These are phyloP conservation scores for Trichogramma dendrolimi DNA, from an alignment of 2,888 invertebrate species.

Conservation along the genomic window DNA sequence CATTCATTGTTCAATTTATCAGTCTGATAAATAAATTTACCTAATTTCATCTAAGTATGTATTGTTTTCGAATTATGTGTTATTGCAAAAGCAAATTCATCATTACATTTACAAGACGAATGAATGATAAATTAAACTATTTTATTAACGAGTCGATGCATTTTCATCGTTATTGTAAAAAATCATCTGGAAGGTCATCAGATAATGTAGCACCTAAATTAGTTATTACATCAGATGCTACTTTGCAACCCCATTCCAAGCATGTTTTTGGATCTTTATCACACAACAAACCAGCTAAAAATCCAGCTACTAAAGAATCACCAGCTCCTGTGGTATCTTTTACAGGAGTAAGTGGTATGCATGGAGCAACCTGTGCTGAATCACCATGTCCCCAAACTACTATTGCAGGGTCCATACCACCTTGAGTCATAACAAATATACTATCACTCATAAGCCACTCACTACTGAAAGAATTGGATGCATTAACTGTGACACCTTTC, in stretches of 20 bases:
- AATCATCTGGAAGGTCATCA: slow-evolving; percentile 35
- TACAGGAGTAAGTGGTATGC: slow-evolving; percentile 36
- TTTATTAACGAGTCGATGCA: not conserved
- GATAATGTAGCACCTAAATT: slow-evolving; percentile 41
- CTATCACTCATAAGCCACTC: slow-evolving; percentile 42
- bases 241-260: slow-evolving; percentile 44
- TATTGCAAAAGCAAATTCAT: no score
- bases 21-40: no score
- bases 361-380: slow-evolving; percentile 40
- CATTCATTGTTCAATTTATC: no score
- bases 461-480: slow-evolving; percentile 35
- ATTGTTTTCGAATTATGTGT: no score
- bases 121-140: no score
- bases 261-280: slow-evolving; percentile 44
- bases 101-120: not conserved
- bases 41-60: no score
- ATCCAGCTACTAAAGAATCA: slow-evolving; percentile 51
- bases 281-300: slow-evolving; percentile 45
- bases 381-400: slow-evolving; percentile 45
- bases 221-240: slow-evolving; percentile 41
- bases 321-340: slow-evolving; percentile 51
- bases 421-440: slow-evolving; percentile 46
- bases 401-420: slow-evolving; percentile 43
- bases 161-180: slow-evolving; percentile 29
- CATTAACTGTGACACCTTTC: slow-evolving; percentile 41